Base-by-base conservation (phyloP, 2,888 invertebrate genomes). In the Trypoxylon attenuatum region DNA sequence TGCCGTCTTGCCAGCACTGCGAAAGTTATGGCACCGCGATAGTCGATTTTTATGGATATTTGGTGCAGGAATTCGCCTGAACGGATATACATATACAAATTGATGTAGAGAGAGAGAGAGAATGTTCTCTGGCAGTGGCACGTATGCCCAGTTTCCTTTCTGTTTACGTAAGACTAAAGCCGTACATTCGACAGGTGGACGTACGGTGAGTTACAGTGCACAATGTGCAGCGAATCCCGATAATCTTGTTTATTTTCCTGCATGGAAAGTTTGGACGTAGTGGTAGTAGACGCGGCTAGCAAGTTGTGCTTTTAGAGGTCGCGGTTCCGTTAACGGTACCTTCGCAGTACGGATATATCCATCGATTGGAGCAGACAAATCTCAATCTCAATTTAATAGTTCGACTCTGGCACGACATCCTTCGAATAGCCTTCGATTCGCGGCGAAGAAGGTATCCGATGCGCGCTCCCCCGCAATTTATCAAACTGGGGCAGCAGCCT, bases 231-330 rank as follows among this genome's bases (percentile, higher is more conserved):
- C 62, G 58, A 50, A 43, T 39, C 58, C 55, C 64, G 55, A 65
- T 72, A 65, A 72, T 69, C 72, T 58, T 72, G 65, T 72, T 69
- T 66, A 66, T 62, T 62, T 54, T 62, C 59, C 55, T 38, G 58
- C 42, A 46, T 66, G 45, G 45, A 41, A 22, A 21, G 56, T 25
- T 27, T 53, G n/a, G 18, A n/a, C 13, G 6, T 50, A 19, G 1
- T 6, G 49, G 21, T 33, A 46, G 33, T 54, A 27, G 13, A 22
- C 53, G 23, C 21, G 23, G 15, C 50, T 33, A 59, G 53, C 51
- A 54, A 29, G 38, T n/a, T 16, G 13, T 27, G 45, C 6, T 38
- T 16, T 21, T 21, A 29, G 47, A 38, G 22, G 18, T 15, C 10
- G n/a, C 25, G n/a, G 8, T 13, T 13, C 41, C 10, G 10, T 23